A percentile compares a stretch with the other conserved stretches of the same genome.
These are phyloP conservation scores for Cryptotis parvus DNA, from an alignment of 2,113 vertebrate genomes.

Conservation along the genomic window DNA sequence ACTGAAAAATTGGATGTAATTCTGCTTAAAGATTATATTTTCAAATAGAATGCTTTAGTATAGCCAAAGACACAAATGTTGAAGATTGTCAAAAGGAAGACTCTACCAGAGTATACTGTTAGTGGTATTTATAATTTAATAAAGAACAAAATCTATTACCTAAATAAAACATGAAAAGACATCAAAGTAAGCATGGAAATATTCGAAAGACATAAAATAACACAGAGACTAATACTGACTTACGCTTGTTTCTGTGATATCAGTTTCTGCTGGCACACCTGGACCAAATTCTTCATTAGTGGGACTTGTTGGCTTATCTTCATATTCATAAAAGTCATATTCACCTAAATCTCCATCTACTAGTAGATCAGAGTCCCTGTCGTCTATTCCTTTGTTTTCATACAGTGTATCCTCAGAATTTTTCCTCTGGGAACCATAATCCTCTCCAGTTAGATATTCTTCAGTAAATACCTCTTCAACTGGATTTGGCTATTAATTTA, in stretches of 20 bases:
- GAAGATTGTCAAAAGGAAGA: neutral
- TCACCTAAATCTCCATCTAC: constrained; percentile 95
- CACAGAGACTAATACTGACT: constrained; percentile 85
- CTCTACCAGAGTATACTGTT: neutral
- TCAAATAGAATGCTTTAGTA: neutral
- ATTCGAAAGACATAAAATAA: neutral
- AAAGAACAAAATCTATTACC: constrained; percentile 32
- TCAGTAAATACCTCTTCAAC: constrained; percentile 94
- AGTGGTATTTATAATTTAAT: neutral
- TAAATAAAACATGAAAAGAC: constrained; percentile 14
- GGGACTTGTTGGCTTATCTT: constrained; percentile 88
- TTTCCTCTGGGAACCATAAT: constrained; percentile 91
- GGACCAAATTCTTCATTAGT: constrained; percentile 94
- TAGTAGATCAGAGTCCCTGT: constrained; percentile 95
- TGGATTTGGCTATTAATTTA: constrained; percentile 91
- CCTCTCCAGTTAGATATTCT: constrained; percentile 93
- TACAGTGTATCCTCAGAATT: constrained; percentile 88
- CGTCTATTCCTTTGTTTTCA: constrained; percentile 92
- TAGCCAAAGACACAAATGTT: neutral
- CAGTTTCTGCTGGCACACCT: constrained; percentile 96
- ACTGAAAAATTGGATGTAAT: neutral
- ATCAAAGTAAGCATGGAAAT: neutral
- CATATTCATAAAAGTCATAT: constrained; percentile 95
- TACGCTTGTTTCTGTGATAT: constrained; percentile 94
- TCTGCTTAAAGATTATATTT: neutral